Evolutionary conservation across 2,888 invertebrate genomes (phyloP).

Genomic region (Cordilura impudica): DNA sequence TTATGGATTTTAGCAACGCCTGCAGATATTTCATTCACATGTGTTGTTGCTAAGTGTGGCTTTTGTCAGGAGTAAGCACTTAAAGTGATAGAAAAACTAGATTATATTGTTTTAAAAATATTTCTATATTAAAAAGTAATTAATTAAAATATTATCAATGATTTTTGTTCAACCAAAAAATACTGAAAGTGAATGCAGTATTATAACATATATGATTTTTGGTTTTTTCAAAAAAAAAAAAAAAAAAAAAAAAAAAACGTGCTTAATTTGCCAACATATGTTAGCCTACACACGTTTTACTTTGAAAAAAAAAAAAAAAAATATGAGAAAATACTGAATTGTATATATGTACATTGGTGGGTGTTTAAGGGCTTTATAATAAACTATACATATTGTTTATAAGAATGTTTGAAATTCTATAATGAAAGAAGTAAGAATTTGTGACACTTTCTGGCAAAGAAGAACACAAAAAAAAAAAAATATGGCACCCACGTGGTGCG

Average conservation of each 20-base stretch:
- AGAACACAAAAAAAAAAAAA: not conserved
- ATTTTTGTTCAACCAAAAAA: not conserved
- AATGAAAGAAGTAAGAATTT: not conserved
- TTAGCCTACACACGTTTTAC: conserved; percentile 50
- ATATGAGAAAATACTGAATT: too few species aligned
- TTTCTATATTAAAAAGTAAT: not conserved
- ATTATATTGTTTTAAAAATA: not conserved
- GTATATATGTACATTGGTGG: not conserved
- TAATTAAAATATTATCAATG: not conserved
- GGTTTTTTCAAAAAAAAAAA: too few species aligned
- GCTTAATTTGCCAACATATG: conserved; percentile 56
- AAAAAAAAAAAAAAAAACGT: conserved; percentile 13
- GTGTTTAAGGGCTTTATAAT: not conserved
- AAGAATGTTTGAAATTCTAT: not conserved
- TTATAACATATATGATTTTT: too few species aligned
- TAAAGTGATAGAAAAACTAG: conserved; percentile 8
- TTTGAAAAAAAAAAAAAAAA: not conserved
- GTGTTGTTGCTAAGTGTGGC: conserved; percentile 14
- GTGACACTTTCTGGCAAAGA: conserved; percentile 5
- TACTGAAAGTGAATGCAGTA: conserved; percentile 10
- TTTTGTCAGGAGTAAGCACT: not conserved
- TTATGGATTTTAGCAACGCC: conserved; percentile 45
- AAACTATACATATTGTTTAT: not conserved
- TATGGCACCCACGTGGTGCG: conserved; percentile 58
- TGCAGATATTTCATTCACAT: conserved; percentile 12